Conservation (phyloP, 2,888 invertebrate species). For the Pterostichus madidus region DNA sequence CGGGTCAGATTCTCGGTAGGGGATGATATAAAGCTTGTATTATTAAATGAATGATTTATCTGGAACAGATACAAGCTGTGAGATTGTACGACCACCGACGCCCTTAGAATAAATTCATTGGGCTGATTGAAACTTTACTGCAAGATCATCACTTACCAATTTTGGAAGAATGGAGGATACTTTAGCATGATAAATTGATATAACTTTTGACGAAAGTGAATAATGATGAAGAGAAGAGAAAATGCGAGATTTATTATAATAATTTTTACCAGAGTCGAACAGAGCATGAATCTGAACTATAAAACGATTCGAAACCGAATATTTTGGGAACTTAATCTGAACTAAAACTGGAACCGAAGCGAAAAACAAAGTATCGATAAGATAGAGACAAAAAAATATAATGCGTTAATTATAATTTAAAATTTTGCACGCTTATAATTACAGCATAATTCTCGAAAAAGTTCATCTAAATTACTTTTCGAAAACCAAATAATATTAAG, state of each 20-base stretch:
- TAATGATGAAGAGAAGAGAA: neutral
- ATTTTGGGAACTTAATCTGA: too few species aligned
- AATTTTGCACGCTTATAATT: too few species aligned
- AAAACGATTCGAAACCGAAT: too few species aligned
- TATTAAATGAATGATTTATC: constrained; percentile 12
- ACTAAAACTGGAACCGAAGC: too few species aligned
- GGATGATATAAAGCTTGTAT: neutral
- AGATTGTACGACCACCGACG: neutral
- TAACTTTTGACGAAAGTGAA: neutral
- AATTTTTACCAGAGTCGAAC: neutral
- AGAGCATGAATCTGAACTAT: too few species aligned
- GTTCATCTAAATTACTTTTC: too few species aligned
- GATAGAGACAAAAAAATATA: too few species aligned
- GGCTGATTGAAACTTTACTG: constrained; percentile 2
- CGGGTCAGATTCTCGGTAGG: too few species aligned
- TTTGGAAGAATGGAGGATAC: neutral
- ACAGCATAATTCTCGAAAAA: too few species aligned
- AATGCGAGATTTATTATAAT: neutral
- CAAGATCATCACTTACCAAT: constrained; percentile 1
- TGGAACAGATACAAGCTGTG: constrained; percentile 7
- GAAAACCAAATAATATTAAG: too few species aligned
- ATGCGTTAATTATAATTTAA: too few species aligned
- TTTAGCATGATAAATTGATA: constrained; percentile 11
- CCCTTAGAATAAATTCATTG: neutral
- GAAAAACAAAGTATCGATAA: too few species aligned